phyloP scores from a whole-genome alignment of 2,113 vertebrate genomes.

The Athene cunicularia region DNA sequence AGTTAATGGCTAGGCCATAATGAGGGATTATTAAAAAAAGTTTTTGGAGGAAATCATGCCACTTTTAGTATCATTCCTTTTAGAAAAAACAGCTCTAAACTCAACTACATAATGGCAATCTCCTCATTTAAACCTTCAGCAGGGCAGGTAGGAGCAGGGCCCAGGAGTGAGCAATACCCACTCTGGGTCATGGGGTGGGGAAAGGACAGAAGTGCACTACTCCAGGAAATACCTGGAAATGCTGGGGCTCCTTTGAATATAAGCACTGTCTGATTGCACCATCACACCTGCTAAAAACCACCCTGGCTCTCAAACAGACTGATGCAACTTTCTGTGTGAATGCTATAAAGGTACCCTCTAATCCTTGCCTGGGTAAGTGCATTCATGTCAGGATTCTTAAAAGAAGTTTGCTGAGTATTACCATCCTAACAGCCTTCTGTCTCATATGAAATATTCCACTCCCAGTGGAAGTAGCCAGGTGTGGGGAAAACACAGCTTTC shows the following conservation, averaged over 20 bases:
- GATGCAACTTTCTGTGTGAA: neutral
- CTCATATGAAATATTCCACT: neutral
- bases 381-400: neutral
- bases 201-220: slow-evolving; percentile 17
- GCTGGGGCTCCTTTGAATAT: slow-evolving; percentile 12
- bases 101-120: neutral
- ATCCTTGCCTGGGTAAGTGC: neutral
- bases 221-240: slow-evolving; percentile 62
- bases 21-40: neutral
- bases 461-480: neutral
- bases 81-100: neutral
- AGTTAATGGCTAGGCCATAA: neutral
- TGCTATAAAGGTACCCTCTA: neutral
- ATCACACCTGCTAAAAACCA: neutral
- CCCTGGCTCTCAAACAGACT: neutral
- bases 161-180: slow-evolving; percentile 29
- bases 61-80: neutral
- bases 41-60: neutral
- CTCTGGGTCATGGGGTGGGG: neutral
- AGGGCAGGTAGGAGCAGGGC: slow-evolving; percentile 38
- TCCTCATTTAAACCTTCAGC: slow-evolving; percentile 10
- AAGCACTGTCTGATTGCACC: neutral
- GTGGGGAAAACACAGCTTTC: neutral
- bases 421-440: neutral
- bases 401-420: neutral